A percentile compares a stretch with the other conserved stretches of the same genome.
These are phyloP conservation scores for Brachypalpus laphriformis DNA, from an alignment of 2,888 invertebrate genomes.

Conservation along the genomic window DNA sequence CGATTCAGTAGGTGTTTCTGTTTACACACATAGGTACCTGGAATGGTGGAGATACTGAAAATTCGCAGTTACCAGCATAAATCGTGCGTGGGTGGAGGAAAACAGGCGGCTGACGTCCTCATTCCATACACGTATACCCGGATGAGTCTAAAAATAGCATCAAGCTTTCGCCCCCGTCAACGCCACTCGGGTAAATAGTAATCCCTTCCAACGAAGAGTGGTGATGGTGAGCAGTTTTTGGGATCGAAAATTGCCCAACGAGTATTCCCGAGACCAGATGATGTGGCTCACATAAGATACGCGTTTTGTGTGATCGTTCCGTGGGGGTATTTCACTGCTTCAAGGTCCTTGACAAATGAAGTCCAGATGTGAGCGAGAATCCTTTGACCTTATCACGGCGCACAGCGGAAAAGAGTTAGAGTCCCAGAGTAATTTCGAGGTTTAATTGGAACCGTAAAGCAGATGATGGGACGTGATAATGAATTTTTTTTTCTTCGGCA, in stretches of 20 bases:
- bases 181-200: not conserved
- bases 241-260: not conserved
- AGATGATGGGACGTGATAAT: slow-evolving; percentile 40
- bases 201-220: not conserved
- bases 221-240: not conserved
- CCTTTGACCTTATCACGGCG: slow-evolving; percentile 12
- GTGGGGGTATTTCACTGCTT: not conserved
- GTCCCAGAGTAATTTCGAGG: not conserved
- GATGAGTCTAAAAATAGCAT: slow-evolving; percentile 67
- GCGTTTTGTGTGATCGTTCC: not conserved
- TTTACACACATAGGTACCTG: not conserved
- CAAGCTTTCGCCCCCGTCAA: slow-evolving; percentile 53
- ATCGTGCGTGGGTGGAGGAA: slow-evolving; percentile 14
- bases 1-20: not conserved
- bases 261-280: not conserved
- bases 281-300: slow-evolving; percentile 1
- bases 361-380: slow-evolving; percentile 8
- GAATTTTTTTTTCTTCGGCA: not conserved
- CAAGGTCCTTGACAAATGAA: slow-evolving; percentile 30
- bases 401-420: not conserved
- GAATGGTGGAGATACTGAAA: not conserved
- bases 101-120: not conserved
- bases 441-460: slow-evolving; percentile 17
- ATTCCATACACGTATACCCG: slow-evolving; percentile 43
- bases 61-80: slow-evolving; percentile 23